A percentile compares a stretch with the other conserved stretches of the same genome.
Evolutionary conservation across 2,797 vertebrate genomes (phyloP).

Genomic region (Ciconia nigra): DNA sequence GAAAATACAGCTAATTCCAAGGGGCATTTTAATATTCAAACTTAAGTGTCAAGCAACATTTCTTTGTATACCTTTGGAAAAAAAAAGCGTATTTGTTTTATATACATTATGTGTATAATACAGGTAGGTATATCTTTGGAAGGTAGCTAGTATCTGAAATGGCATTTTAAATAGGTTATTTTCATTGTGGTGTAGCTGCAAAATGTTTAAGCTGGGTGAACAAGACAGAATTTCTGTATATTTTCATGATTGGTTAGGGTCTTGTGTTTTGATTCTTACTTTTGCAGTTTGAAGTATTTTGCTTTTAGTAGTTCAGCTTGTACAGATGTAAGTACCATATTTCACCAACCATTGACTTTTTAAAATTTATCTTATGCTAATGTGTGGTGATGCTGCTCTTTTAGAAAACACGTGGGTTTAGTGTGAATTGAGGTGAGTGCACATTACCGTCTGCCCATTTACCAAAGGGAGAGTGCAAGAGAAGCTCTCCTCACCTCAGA

Average conservation of each 20-base stretch:
- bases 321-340: not conserved
- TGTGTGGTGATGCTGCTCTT: not conserved
- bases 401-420: not conserved
- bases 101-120: not conserved
- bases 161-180: not conserved
- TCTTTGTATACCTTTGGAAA: not conserved
- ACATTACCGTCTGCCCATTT: not conserved
- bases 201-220: not conserved
- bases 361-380: not conserved
- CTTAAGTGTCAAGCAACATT: not conserved
- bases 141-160: not conserved
- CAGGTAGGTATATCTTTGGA: not conserved
- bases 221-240: not conserved
- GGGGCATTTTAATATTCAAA: not conserved
- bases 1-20: not conserved
- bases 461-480: not conserved
- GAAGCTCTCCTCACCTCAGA: not conserved
- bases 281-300: not conserved
- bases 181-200: not conserved
- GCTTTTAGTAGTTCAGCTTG: not conserved
- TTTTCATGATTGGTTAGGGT: not conserved
- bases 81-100: not conserved
- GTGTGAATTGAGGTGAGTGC: not conserved
- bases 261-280: not conserved
- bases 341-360: not conserved